Conservation (phyloP, 2,113 vertebrate genomes). For the Campylomormyrus numenius region DNA sequence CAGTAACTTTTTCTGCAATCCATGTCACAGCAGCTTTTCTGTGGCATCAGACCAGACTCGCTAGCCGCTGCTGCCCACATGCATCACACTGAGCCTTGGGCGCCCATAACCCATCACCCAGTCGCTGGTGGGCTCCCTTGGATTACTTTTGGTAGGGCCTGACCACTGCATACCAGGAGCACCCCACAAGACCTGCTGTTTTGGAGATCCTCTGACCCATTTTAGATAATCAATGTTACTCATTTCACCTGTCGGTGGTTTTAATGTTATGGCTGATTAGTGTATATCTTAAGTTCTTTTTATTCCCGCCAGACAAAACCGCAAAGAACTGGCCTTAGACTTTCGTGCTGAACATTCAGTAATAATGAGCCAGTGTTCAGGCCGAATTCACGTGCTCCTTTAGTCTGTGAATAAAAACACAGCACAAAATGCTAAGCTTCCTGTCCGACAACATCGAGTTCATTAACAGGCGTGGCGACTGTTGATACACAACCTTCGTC, state of each 20-base stretch:
- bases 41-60: background rate
- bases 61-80: too few species aligned
- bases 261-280: background rate
- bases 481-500: background rate
- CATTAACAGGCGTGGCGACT: background rate
- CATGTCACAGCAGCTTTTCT: background rate
- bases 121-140: background rate
- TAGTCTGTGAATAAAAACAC: background rate
- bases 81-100: background rate
- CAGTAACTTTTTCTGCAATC: background rate
- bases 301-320: background rate
- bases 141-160: background rate
- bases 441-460: background rate
- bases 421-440: background rate
- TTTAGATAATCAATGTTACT: background rate
- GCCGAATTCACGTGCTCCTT: background rate
- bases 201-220: background rate
- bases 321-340: background rate
- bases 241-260: background rate
- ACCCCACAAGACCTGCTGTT: background rate
- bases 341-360: background rate
- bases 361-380: background rate
- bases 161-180: background rate
- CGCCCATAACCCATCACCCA: background rate
- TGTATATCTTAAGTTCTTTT: background rate